These are phyloP conservation scores for Nipponacmea schrenckii DNA, from an alignment of 2,888 invertebrate species.

Conservation along the genomic window DNA sequence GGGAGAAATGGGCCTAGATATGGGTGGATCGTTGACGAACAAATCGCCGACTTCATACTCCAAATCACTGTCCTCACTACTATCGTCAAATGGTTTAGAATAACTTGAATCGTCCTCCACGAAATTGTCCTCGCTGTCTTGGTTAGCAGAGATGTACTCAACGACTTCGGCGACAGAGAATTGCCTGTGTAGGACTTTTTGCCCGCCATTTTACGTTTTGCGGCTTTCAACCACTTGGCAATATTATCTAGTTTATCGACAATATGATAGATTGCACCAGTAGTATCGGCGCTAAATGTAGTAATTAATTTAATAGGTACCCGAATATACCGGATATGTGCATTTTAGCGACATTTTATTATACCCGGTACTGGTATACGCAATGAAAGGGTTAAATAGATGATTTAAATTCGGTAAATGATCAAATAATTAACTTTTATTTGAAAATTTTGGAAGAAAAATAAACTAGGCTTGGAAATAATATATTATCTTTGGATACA, in stretches of 20 bases:
- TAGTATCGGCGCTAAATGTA: neutral
- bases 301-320: neutral
- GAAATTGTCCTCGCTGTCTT: neutral
- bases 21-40: neutral
- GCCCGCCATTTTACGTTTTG: neutral
- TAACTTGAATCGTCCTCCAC: neutral
- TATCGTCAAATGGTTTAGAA: neutral
- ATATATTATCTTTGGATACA: neutral
- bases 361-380: neutral
- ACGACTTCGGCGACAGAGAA: neutral
- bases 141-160: neutral
- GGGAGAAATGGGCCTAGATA: neutral
- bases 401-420: too few relatives aligned
- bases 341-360: neutral
- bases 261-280: neutral
- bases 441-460: neutral
- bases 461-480: neutral
- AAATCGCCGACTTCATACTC: neutral
- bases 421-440: neutral
- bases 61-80: neutral
- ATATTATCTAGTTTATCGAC: neutral
- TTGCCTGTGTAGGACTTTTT: neutral
- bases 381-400: neutral
- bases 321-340: neutral
- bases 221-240: neutral